Evolutionary conservation across 2,113 vertebrate genomes (phyloP).

Genomic region (Apus apus): DNA sequence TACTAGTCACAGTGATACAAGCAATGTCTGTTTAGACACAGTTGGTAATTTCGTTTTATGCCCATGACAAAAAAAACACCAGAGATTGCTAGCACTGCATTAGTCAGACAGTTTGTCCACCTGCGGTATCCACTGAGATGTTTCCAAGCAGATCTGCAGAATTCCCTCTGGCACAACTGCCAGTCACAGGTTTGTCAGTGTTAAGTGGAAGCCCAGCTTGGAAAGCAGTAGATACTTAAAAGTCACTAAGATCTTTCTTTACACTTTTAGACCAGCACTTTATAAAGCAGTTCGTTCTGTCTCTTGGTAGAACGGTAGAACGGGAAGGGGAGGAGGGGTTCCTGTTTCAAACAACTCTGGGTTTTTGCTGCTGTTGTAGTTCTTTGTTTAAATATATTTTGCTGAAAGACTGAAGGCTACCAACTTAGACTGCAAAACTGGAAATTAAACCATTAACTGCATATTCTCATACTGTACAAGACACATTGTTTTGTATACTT

Average conservation of each 20-base stretch:
- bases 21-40: background rate
- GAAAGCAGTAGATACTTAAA: background rate
- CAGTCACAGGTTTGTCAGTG: background rate
- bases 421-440: background rate
- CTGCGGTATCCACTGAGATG: rapidly evolving
- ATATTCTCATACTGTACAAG: background rate
- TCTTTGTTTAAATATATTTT: background rate
- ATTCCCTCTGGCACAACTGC: background rate
- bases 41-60: background rate
- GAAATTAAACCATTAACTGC: background rate
- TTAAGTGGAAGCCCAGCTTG: background rate
- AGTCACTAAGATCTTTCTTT: background rate
- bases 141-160: background rate
- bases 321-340: rapidly evolving
- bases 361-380: background rate
- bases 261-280: background rate
- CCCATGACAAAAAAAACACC: background rate
- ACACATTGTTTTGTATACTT: background rate
- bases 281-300: background rate
- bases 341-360: background rate
- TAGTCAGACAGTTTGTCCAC: background rate
- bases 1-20: background rate
- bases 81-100: background rate
- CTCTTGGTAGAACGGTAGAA: background rate
- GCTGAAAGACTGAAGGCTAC: background rate